phyloP scores from a whole-genome alignment of 2,797 vertebrate species.

The Acanthurus leucopareius region DNA sequence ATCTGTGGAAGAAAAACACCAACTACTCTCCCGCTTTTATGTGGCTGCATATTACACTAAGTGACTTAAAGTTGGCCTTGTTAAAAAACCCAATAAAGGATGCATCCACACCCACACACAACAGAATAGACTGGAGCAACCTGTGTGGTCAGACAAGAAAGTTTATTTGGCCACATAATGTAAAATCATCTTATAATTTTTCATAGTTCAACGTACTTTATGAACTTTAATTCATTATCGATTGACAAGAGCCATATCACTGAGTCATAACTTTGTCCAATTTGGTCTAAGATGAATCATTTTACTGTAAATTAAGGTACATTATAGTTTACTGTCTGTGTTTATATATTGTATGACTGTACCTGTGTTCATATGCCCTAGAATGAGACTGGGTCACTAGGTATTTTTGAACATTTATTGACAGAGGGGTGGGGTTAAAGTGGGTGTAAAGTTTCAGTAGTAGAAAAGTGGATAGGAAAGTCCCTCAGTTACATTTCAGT shows the following conservation, averaged over 20 bases:
- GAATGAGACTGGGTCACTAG: no score
- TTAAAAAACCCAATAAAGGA: slow-evolving; percentile 53
- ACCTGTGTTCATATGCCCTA: no score
- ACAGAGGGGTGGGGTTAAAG: no score
- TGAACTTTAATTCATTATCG: neutral
- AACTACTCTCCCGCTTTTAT: slow-evolving; percentile 30
- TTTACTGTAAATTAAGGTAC: neutral
- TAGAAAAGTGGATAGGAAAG: no score
- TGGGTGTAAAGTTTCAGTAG: no score
- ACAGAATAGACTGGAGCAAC: slow-evolving; percentile 16
- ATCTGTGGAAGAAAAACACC: slow-evolving; percentile 44
- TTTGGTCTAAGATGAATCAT: neutral
- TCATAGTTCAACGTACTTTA: slow-evolving; percentile 8
- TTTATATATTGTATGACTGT: no score
- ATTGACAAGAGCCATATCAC: neutral
- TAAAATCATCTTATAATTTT: slow-evolving; percentile 13
- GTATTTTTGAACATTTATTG: no score
- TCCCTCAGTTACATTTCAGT: no score
- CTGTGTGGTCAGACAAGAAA: neutral
- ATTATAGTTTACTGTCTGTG: neutral
- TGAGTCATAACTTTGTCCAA: neutral
- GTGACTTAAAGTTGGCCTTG: slow-evolving; percentile 61
- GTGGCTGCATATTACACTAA: slow-evolving; percentile 59
- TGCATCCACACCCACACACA: slow-evolving; percentile 2
- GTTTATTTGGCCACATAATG: slow-evolving; percentile 17